A percentile compares a stretch with the other conserved stretches of the same genome.
These are phyloP conservation scores for Acipenser oxyrinchus DNA, from an alignment of 2,797 vertebrate genomes.

Conservation along the genomic window DNA sequence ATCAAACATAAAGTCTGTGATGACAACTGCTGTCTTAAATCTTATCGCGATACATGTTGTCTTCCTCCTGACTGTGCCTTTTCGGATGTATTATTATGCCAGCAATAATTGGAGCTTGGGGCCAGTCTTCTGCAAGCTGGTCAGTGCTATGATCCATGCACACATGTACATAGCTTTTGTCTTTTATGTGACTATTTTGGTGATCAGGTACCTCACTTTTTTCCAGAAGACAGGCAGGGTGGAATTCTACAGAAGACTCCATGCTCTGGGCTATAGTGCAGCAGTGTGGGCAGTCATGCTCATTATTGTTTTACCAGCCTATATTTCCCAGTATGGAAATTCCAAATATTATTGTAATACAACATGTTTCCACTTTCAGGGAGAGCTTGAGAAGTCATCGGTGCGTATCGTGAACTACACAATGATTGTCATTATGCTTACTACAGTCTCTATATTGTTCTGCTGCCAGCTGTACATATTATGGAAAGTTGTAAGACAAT, in stretches of 20 bases:
- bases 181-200: constrained; percentile 74
- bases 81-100: constrained; percentile 73
- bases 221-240: constrained; percentile 56
- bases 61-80: constrained; percentile 80
- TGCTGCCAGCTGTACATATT: constrained; percentile 62
- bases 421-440: constrained; percentile 40
- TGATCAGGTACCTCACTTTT: constrained; percentile 63
- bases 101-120: constrained; percentile 44
- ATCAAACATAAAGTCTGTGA: constrained; percentile 69
- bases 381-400: accelerated
- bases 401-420: constrained; percentile 60
- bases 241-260: constrained; percentile 60
- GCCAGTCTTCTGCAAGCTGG: constrained; percentile 49
- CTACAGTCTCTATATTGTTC: constrained; percentile 43
- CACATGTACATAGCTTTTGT: constrained; percentile 86
- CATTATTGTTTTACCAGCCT: constrained; percentile 38
- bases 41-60: constrained; percentile 73
- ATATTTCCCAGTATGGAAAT: constrained; percentile 51
- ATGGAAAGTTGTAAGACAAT: constrained; percentile 42
- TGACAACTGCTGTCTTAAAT: constrained; percentile 72
- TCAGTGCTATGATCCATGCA: constrained; percentile 79
- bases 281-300: constrained; percentile 62
- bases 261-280: constrained; percentile 52
- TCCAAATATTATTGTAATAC: accelerated
- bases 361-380: constrained; percentile 68